Percentiles rank a stretch among this genome's conserved stretches.
Evolutionary conservation across 2,113 vertebrate species (phyloP).

Genomic region (Engystomops pustulosus): DNA sequence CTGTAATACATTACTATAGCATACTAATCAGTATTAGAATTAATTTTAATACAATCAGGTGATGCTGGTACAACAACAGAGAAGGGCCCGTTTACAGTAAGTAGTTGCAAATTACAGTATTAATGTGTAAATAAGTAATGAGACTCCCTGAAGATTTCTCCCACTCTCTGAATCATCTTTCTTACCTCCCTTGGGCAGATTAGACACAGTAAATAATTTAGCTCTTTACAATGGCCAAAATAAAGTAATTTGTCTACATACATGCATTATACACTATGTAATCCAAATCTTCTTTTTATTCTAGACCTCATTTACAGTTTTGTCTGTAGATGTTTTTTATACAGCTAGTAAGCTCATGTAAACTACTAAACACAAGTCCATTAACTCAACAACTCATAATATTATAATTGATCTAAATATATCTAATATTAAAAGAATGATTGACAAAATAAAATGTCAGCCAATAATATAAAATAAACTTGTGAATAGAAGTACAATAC

Average conservation of each 20-base stretch:
- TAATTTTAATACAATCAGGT: not conserved
- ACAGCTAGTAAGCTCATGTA: no score
- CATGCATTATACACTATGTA: not conserved
- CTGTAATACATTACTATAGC: not conserved
- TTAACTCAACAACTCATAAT: no score
- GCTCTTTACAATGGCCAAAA: not conserved
- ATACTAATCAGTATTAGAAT: not conserved
- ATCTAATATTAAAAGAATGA: no score
- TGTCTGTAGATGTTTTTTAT: no score
- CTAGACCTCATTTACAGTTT: not conserved
- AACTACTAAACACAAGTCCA: no score
- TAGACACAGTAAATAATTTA: not conserved
- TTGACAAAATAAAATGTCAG: no score
- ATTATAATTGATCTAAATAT: no score
- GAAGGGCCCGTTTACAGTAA: no score
- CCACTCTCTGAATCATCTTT: not conserved
- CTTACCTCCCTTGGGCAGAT: not conserved
- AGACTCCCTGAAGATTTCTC: not conserved
- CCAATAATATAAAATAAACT: no score
- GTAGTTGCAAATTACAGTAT: not conserved
- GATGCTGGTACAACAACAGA: not conserved
- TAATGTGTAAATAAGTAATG: not conserved
- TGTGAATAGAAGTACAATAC: no score
- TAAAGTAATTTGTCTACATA: not conserved
- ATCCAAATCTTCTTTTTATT: not conserved